Percentiles rank a stretch among this genome's conserved stretches.
Conservation (phyloP, 2,888 invertebrate genomes). For the Melanophora roralis region DNA sequence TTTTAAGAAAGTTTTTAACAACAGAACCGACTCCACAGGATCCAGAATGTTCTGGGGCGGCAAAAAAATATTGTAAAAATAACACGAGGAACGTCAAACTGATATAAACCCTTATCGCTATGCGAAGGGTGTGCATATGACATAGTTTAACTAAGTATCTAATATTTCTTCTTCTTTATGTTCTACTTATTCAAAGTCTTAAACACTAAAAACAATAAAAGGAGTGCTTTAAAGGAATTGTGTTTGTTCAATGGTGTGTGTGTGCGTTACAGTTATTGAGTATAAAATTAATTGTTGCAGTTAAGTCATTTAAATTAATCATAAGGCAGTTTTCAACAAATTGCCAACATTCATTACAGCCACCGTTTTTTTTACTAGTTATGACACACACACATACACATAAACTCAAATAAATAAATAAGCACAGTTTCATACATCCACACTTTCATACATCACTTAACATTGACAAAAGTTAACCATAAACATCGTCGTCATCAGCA, state of each 20-base stretch:
- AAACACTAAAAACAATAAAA: too few species aligned
- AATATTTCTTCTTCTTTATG: too few species aligned
- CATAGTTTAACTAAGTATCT: too few species aligned
- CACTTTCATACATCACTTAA: conserved; percentile 17
- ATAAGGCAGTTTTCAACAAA: conserved; percentile 62
- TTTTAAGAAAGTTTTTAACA: too few species aligned
- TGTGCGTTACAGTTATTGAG: conserved; percentile 27
- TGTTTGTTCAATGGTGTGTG: not conserved
- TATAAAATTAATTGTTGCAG: conserved; percentile 63
- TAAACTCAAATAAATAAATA: too few species aligned
- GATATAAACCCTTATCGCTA: too few species aligned
- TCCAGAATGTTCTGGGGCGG: too few species aligned
- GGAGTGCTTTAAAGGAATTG: not conserved
- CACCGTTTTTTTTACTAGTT: not conserved
- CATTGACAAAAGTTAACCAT: conserved; percentile 26
- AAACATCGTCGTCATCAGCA: not conserved
- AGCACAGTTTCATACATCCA: not conserved
- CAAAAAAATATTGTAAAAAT: too few species aligned
- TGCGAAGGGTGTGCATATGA: too few species aligned
- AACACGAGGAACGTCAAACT: too few species aligned
- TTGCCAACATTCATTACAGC: conserved; percentile 38
- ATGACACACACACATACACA: not conserved
- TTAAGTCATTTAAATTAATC: conserved; percentile 65
- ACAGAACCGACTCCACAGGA: too few species aligned
- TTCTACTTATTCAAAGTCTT: too few species aligned